Evolutionary conservation across 2,113 vertebrate genomes (phyloP), one percentile per base, ranked within the genome.

Genomic region (Pandion haliaetus): DNA sequence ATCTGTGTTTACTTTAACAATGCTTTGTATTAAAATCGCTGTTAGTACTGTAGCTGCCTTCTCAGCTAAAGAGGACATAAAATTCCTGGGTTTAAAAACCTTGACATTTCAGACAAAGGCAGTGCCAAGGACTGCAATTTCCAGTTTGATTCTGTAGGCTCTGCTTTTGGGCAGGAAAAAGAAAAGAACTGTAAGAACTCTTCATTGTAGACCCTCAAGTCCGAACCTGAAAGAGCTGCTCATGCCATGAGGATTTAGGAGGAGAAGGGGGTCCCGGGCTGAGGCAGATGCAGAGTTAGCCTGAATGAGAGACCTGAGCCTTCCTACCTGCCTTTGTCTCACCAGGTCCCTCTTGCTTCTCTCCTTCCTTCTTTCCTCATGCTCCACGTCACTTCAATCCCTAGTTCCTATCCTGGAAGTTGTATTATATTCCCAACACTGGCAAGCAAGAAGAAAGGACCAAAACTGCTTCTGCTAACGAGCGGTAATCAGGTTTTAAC

Each of bases 11-110:
- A 59, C 78, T 93, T 83, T 91, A 96, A 62, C 74, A 90, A 85
- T 58, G 54, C 47, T 16, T 79, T 57, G 65, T 84, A 96, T 96
- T 97, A 94, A 91, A 95, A 96, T 95, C 95, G 94, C 79, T 91
- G 29, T 77, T 88, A 42, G 81, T 61, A 26, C 61, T 89, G 69
- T 38, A 84, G 20, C 82, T 76, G 14, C 70, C 90, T 79, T 55
- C 83, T 71, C 61, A 59, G 57, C 92, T 85, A 52, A 89, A 73
- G 59, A 62, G 73, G 44, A 23, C 69, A 11, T 63, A 36, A 61
- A 87, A 88, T 79, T 90, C 82, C 52, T 49, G 61, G 70, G 17
- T 95, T 96, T 95, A 91, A 91, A 66, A 79, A 34, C 32, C 26
- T 62, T 96, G 88, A 95, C 93, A 69, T 96, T 93, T 95, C 85